phyloP scores from a whole-genome alignment of 2,888 invertebrate species.

The Molanna angustata region DNA sequence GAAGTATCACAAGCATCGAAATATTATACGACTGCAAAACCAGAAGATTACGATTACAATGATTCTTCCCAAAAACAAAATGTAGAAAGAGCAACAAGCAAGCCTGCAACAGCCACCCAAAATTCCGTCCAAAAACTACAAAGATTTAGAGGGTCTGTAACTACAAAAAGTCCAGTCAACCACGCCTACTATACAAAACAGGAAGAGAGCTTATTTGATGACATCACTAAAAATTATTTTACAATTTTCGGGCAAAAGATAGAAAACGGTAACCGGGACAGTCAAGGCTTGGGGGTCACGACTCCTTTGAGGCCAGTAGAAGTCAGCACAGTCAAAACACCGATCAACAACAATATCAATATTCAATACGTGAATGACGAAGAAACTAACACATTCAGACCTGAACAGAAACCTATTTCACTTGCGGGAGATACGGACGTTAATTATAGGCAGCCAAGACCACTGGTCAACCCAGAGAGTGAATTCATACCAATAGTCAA shows the following conservation, averaged over 20 bases:
- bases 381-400: constrained; percentile 43
- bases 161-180: constrained; percentile 57
- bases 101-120: constrained; percentile 38
- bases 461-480: constrained; percentile 66
- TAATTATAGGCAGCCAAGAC: constrained; percentile 67
- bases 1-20: constrained; percentile 52
- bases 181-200: constrained; percentile 68
- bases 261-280: constrained; percentile 49
- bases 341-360: constrained; percentile 54
- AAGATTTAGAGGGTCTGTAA: constrained; percentile 33
- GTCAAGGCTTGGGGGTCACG: constrained; percentile 51
- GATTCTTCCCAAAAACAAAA: constrained; percentile 42
- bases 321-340: constrained; percentile 48
- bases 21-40: constrained; percentile 51
- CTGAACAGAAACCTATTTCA: constrained; percentile 42
- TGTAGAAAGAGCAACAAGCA: constrained; percentile 24
- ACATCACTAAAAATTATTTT: constrained; percentile 72
- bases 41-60: constrained; percentile 52
- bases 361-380: constrained; percentile 54
- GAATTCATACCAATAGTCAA: constrained; percentile 56
- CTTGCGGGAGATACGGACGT: constrained; percentile 67
- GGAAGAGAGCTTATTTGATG: constrained; percentile 64
- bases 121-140: constrained; percentile 37
- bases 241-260: constrained; percentile 72
- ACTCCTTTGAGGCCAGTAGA: constrained; percentile 37